Evolutionary conservation across 2,797 vertebrate genomes (phyloP).

Genomic region (Lutjanus argentimaculatus): DNA sequence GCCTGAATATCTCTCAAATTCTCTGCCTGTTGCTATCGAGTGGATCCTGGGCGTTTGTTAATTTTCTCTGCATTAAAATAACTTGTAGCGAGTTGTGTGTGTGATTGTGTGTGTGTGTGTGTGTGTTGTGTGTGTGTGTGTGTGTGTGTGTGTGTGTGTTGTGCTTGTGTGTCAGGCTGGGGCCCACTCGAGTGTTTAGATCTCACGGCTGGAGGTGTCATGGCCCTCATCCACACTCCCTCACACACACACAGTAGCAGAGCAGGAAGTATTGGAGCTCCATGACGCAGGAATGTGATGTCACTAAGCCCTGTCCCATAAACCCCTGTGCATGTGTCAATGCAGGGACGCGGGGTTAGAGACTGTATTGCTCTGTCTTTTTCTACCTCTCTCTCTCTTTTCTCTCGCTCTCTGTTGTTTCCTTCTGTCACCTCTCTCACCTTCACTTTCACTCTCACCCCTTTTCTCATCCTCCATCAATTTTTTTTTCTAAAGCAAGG

Average conservation of each 20-base stretch:
- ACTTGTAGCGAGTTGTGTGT: not conserved
- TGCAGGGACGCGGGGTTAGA: conserved; percentile 1
- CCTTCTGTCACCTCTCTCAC: not conserved
- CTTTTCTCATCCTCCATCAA: not conserved
- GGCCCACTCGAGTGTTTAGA: conserved; percentile 70
- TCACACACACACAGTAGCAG: conserved; percentile 43
- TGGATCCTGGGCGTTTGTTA: not conserved
- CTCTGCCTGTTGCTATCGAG: not conserved
- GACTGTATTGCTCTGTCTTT: conserved; percentile 4
- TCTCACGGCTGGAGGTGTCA: conserved; percentile 83
- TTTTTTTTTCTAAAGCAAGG: not conserved
- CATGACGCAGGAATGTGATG: conserved; percentile 80
- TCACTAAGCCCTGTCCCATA: conserved; percentile 63
- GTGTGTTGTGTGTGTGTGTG: not conserved
- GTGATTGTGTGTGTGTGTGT: not conserved
- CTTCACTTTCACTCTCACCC: not conserved
- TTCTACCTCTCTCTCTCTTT: not conserved
- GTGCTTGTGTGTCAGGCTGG: conserved; percentile 37
- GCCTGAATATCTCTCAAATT: not conserved
- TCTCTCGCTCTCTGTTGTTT: not conserved
- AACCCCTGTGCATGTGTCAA: conserved; percentile 50
- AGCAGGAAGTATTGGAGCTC: conserved; percentile 71
- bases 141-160: not conserved
- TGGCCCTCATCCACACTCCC: conserved; percentile 58
- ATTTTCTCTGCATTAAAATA: conserved; percentile 7